Conservation (phyloP, 2,888 invertebrate species). For the Branchellion lobata region DNA sequence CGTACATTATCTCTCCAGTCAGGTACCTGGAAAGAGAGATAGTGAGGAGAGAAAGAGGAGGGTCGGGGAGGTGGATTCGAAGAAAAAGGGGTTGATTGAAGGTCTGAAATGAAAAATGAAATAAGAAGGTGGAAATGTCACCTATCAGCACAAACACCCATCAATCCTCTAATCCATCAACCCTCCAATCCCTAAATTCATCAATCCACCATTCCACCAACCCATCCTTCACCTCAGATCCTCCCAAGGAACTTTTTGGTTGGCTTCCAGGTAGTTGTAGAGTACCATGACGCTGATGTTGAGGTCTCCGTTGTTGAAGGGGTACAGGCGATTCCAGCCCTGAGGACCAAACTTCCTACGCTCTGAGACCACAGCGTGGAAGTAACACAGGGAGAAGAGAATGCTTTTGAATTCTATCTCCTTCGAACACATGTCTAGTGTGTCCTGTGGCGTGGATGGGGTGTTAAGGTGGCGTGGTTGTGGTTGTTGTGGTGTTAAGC, state of each 20-base stretch:
- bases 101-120: too few relatives aligned
- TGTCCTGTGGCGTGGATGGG: conserved; percentile 68
- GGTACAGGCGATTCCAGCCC: conserved; percentile 75
- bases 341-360: conserved; percentile 92
- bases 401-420: conserved; percentile 94
- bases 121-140: too few relatives aligned
- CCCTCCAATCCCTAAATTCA: too few relatives aligned
- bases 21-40: conserved; percentile 68
- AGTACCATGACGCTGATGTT: conserved; percentile 91
- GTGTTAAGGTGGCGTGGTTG: neutral
- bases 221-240: conserved; percentile 67
- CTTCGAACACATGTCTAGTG: conserved; percentile 88
- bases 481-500: too few relatives aligned
- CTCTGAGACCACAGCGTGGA: conserved; percentile 93
- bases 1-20: conserved; percentile 97
- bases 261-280: conserved; percentile 90
- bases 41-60: too few relatives aligned
- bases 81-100: too few relatives aligned
- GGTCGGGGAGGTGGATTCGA: too few relatives aligned
- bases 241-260: conserved; percentile 88
- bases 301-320: conserved; percentile 88
- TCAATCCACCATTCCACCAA: too few relatives aligned
- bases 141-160: too few relatives aligned
- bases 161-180: too few relatives aligned
- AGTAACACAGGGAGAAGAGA: conserved; percentile 81